These are phyloP conservation scores for Euplexia lucipara DNA, from an alignment of 2,888 invertebrate species.

Conservation along the genomic window DNA sequence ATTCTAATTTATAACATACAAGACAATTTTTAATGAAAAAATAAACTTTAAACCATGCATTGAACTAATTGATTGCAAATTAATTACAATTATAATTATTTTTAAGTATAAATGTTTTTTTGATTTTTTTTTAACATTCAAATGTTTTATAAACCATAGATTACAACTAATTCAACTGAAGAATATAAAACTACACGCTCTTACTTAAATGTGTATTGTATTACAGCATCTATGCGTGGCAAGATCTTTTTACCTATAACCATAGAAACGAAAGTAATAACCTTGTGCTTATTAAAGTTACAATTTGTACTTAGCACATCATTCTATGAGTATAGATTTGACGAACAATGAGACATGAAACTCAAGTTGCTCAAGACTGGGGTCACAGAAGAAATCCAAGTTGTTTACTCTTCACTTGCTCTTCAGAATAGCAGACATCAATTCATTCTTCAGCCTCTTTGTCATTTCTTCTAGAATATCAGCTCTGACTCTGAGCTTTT, in stretches of 20 bases:
- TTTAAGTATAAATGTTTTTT: conserved; percentile 49
- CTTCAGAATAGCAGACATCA: conserved; percentile 92
- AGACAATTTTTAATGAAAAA: conserved; percentile 55
- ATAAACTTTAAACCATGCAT: conserved; percentile 63
- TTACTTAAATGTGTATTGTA: conserved; percentile 54
- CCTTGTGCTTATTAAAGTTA: conserved; percentile 45
- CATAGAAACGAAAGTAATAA: conserved; percentile 59
- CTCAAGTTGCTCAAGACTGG: conserved; percentile 68
- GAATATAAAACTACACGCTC: conserved; percentile 60
- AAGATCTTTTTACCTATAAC: conserved; percentile 58
- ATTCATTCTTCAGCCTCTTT: conserved; percentile 92
- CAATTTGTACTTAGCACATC: conserved; percentile 62
- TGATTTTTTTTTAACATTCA: conserved; percentile 52
- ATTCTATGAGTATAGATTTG: conserved; percentile 71
- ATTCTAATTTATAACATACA: conserved; percentile 63
- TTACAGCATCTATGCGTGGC: conserved; percentile 59
- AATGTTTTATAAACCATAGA: conserved; percentile 62
- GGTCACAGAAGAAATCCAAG: conserved; percentile 46
- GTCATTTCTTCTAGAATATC: conserved; percentile 93
- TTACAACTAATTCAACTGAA: conserved; percentile 68
- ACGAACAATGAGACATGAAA: conserved; percentile 67
- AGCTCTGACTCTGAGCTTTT: conserved; percentile 92
- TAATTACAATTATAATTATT: conserved; percentile 53
- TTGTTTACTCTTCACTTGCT: conserved; percentile 77
- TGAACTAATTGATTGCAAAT: conserved; percentile 51